phyloP scores from a whole-genome alignment of 2,888 invertebrate genomes.

The Griposia aprilina region DNA sequence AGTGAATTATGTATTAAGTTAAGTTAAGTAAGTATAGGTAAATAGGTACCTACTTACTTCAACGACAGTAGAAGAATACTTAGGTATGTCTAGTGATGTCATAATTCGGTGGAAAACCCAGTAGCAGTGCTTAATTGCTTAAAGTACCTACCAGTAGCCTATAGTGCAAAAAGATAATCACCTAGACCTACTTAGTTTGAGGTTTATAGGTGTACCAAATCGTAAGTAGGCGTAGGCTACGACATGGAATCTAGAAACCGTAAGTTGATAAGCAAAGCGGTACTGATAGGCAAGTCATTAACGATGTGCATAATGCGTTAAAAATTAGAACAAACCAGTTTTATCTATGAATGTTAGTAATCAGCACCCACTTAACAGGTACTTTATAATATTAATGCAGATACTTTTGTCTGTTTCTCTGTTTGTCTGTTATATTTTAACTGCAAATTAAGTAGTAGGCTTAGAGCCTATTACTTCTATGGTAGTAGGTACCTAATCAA shows the following conservation, averaged over 20 bases:
- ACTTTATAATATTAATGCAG: background rate
- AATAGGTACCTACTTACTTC: background rate
- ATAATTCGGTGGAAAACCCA: slow-evolving; percentile 25
- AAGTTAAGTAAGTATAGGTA: slow-evolving; percentile 13
- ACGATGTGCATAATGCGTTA: slow-evolving; percentile 27
- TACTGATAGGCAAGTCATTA: slow-evolving; percentile 25
- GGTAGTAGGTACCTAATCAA: background rate
- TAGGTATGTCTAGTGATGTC: slow-evolving; percentile 22
- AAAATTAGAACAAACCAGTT: slow-evolving; percentile 17
- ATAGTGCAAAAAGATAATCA: background rate
- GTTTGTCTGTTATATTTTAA: background rate
- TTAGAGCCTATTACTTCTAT: no score
- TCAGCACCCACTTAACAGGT: slow-evolving; percentile 1
- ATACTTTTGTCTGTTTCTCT: background rate
- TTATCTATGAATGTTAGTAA: slow-evolving; percentile 45
- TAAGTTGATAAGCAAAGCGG: slow-evolving; percentile 34
- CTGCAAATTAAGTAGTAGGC: no score
- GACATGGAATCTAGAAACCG: slow-evolving; percentile 8
- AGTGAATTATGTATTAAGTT: slow-evolving; percentile 46
- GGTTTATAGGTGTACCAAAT: slow-evolving; percentile 34
- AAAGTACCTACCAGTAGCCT: background rate
- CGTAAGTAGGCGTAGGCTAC: background rate
- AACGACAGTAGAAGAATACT: slow-evolving; percentile 31
- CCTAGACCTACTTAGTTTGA: slow-evolving; percentile 9
- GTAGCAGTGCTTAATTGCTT: background rate